Evolutionary conservation across 2,888 invertebrate species (phyloP).

Genomic region (Thecophora atra): DNA sequence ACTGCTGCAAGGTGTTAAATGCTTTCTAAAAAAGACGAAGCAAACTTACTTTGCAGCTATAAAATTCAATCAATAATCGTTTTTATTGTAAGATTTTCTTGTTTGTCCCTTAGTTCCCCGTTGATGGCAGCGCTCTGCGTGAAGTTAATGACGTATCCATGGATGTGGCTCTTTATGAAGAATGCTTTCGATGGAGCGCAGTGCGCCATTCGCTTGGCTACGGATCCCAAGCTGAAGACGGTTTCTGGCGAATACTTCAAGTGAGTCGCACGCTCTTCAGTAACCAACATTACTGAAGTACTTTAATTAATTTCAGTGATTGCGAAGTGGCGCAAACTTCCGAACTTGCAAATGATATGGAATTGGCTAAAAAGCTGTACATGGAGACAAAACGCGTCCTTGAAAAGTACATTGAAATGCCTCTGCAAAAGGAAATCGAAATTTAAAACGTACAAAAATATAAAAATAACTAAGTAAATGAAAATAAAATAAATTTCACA

Average conservation of each 20-base stretch:
- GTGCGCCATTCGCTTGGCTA: constrained; percentile 72
- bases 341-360: constrained; percentile 68
- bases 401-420: constrained; percentile 53
- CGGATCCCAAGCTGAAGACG: constrained; percentile 71
- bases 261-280: constrained; percentile 67
- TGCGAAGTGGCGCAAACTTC: constrained; percentile 69
- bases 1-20: not conserved
- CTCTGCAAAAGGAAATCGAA: too few relatives aligned
- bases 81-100: not conserved
- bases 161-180: constrained; percentile 76
- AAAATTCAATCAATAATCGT: too few relatives aligned
- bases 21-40: too few relatives aligned
- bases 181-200: constrained; percentile 76
- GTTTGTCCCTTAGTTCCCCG: constrained; percentile 58
- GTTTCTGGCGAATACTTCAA: constrained; percentile 75
- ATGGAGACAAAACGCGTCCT: constrained; percentile 61
- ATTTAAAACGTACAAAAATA: too few relatives aligned
- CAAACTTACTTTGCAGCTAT: too few relatives aligned
- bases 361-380: constrained; percentile 67
- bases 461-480: too few relatives aligned
- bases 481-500: too few relatives aligned
- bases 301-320: constrained; percentile 68
- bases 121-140: constrained; percentile 67
- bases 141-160: constrained; percentile 71
- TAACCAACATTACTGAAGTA: constrained; percentile 6